phyloP scores from a whole-genome alignment of 2,888 invertebrate genomes.

The Nebria salina region DNA sequence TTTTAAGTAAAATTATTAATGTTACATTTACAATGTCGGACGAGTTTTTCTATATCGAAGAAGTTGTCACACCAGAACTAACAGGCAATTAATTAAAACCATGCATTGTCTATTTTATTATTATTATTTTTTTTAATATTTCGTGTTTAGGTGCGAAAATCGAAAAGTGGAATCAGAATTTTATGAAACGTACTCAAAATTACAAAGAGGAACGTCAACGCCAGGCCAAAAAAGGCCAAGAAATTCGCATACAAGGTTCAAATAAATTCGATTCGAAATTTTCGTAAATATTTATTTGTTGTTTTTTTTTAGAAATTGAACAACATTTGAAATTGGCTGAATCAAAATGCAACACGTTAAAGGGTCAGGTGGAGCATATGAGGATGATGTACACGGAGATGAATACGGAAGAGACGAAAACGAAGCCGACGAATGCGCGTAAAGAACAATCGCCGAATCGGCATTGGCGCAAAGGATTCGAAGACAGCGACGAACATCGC shows the following conservation, averaged over 20 bases:
- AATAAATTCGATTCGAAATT: too few species aligned
- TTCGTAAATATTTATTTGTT: too few species aligned
- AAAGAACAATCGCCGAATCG: neutral
- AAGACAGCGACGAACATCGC: neutral
- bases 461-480: neutral
- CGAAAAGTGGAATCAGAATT: constrained; percentile 1
- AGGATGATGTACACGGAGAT: constrained; percentile 58
- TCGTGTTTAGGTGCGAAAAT: neutral
- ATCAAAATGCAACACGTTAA: constrained; percentile 60
- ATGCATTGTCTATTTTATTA: constrained; percentile 37
- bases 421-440: neutral
- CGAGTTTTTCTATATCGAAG: constrained; percentile 51
- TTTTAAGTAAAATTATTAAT: constrained; percentile 5
- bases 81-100: constrained; percentile 47
- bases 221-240: constrained; percentile 48
- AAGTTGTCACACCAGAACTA: constrained; percentile 46
- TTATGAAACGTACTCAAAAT: neutral
- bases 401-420: constrained; percentile 23
- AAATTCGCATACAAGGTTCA: constrained; percentile 49
- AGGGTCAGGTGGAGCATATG: constrained; percentile 62
- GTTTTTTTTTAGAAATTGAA: constrained; percentile 59
- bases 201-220: neutral
- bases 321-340: constrained; percentile 62
- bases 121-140: too few species aligned
- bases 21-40: constrained; percentile 49